phyloP scores from a whole-genome alignment of 1,140 invertebrate species.

The Bombus pascuorum region DNA sequence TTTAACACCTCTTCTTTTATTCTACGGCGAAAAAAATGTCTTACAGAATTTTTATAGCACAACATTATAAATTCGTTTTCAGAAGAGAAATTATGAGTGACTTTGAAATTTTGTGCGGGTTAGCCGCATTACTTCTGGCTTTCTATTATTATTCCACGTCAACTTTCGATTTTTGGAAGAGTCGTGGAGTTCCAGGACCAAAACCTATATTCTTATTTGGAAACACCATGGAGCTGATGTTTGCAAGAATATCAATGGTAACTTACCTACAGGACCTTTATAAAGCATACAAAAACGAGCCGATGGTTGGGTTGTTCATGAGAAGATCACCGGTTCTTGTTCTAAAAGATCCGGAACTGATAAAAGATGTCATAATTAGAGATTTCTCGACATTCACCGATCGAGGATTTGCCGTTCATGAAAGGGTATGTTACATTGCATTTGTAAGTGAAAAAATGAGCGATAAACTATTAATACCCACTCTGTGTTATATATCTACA shows the following conservation, averaged over 20 bases:
- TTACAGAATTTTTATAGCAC: too few relatives aligned
- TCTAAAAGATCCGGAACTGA: conserved; percentile 78
- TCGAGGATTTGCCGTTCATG: conserved; percentile 70
- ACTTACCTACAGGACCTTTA: conserved; percentile 43
- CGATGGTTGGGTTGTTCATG: conserved; percentile 78
- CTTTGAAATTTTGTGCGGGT: conserved; percentile 50
- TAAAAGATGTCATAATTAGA: conserved; percentile 81
- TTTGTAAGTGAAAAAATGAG: not conserved
- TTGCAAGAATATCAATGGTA: conserved; percentile 40
- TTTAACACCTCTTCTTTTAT: too few relatives aligned
- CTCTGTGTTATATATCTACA: too few relatives aligned
- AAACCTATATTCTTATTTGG: conserved; percentile 71
- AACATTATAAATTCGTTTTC: not conserved
- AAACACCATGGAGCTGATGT: conserved; percentile 64
- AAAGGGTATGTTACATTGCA: conserved; percentile 27
- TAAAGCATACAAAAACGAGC: conserved; percentile 69
- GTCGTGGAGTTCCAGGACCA: conserved; percentile 64
- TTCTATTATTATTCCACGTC: conserved; percentile 59
- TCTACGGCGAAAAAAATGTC: too few relatives aligned
- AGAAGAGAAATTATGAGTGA: not conserved
- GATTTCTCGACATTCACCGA: conserved; percentile 81
- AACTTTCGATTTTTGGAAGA: conserved; percentile 73
- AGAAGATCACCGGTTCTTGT: conserved; percentile 73
- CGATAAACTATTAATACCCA: too few relatives aligned
- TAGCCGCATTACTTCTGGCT: conserved; percentile 30